Percentiles rank a stretch among this genome's conserved stretches.
These are phyloP conservation scores for Nephrocerus scutellatus DNA, from an alignment of 2,888 invertebrate species.

Conservation along the genomic window DNA sequence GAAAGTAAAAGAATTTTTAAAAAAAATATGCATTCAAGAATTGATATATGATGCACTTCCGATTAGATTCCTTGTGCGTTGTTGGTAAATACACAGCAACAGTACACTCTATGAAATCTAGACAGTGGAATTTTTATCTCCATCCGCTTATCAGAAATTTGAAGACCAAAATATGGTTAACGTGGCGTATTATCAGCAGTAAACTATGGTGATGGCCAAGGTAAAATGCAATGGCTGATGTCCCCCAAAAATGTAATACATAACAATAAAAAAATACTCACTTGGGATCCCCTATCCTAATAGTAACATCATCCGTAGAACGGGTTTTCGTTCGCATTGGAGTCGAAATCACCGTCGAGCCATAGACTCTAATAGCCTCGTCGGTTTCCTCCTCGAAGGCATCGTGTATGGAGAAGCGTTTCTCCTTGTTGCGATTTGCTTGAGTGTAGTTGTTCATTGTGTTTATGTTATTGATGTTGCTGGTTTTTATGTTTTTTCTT, in stretches of 20 bases:
- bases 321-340: constrained; percentile 56
- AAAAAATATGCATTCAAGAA: no score
- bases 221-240: not conserved
- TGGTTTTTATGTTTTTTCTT: no score
- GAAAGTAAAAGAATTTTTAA: no score
- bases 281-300: constrained; percentile 50
- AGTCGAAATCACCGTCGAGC: constrained; percentile 65
- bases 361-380: constrained; percentile 74
- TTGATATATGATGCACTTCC: not conserved
- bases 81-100: not conserved
- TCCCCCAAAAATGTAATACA: not conserved
- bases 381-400: constrained; percentile 81
- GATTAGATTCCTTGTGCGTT: not conserved
- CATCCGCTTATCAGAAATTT: not conserved
- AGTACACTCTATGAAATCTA: not conserved
- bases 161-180: not conserved
- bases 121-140: not conserved
- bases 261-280: constrained; percentile 27
- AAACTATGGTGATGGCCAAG: not conserved
- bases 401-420: constrained; percentile 75
- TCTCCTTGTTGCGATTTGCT: constrained; percentile 49
- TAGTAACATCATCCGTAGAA: constrained; percentile 52
- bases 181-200: not conserved
- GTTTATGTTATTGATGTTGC: constrained; percentile 31
- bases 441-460: no score